These are phyloP conservation scores for Zaprionus gabonicus DNA, from an alignment of 1,140 invertebrate species.

Conservation along the genomic window DNA sequence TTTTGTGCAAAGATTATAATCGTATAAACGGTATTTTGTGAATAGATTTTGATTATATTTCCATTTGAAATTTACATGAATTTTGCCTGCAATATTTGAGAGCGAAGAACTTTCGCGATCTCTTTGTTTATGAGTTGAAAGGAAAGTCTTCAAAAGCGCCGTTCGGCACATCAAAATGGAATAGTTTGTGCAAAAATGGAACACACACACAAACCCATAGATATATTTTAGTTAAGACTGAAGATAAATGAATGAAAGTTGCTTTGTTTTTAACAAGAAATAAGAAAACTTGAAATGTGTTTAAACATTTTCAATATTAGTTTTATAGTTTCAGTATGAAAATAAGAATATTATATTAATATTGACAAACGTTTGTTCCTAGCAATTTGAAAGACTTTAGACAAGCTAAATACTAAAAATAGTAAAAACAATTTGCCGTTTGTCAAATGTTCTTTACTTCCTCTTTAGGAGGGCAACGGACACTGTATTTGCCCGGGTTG, in stretches of 20 bases:
- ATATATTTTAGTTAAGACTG: not conserved
- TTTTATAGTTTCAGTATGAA: not conserved
- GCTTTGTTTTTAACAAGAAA: not conserved
- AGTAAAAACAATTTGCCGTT: not conserved
- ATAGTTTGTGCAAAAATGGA: conserved; percentile 1
- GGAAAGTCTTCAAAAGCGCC: conserved; percentile 53
- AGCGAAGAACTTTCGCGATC: conserved; percentile 14
- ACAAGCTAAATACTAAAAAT: not conserved
- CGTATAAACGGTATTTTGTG: not conserved
- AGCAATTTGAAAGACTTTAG: too few relatives aligned
- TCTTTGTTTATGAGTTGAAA: conserved; percentile 33
- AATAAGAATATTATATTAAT: not conserved
- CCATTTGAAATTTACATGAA: conserved; percentile 50
- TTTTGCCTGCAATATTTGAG: conserved; percentile 45
- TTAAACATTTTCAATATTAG: too few relatives aligned
- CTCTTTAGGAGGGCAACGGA: not conserved
- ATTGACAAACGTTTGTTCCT: not conserved
- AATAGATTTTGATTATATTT: not conserved
- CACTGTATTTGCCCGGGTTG: conserved; percentile 15
- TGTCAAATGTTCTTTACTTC: conserved; percentile 15
- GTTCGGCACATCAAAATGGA: conserved; percentile 20
- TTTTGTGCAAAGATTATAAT: not conserved
- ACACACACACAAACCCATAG: not conserved
- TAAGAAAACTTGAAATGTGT: not conserved
- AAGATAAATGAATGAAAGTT: not conserved